Conservation (phyloP, 2,888 invertebrate genomes). For the Chrysolina haemoptera region DNA sequence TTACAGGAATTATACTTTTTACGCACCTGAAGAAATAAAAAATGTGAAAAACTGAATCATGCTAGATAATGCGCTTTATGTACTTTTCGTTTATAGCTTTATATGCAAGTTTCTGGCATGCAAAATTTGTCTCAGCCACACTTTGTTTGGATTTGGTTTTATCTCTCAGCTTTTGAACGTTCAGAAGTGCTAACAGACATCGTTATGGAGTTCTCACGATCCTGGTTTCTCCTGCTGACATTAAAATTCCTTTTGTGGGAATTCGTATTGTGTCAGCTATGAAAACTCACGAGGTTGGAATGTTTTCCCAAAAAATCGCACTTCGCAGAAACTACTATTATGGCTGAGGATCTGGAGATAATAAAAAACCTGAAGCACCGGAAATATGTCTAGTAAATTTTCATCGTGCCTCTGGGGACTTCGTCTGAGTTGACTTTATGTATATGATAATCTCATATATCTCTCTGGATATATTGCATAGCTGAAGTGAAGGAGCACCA, state of each 20-base stretch:
- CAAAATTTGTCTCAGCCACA: background rate
- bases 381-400: slow-evolving; percentile 33
- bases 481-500: slow-evolving; percentile 19
- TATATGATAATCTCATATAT: slow-evolving; percentile 32
- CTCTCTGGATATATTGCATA: slow-evolving; percentile 31
- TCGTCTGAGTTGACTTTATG: slow-evolving; percentile 34
- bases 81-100: too few relatives aligned
- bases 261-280: slow-evolving; percentile 7
- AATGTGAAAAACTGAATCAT: too few relatives aligned
- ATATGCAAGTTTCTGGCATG: too few relatives aligned
- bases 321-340: slow-evolving; percentile 18
- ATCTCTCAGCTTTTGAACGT: slow-evolving; percentile 2
- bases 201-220: slow-evolving; percentile 11
- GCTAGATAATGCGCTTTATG: too few relatives aligned
- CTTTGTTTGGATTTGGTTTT: slow-evolving; percentile 1
- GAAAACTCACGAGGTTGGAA: slow-evolving; percentile 3
- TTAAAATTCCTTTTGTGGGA: slow-evolving; percentile 4
- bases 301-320: slow-evolving; percentile 14
- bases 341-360: slow-evolving; percentile 25
- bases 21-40: too few relatives aligned
- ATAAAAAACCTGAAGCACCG: slow-evolving; percentile 32
- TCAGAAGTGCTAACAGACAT: background rate
- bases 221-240: slow-evolving; percentile 1
- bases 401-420: slow-evolving; percentile 31
- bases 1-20: too few relatives aligned